phyloP scores from a whole-genome alignment of 1,140 invertebrate genomes.

The Popillia japonica region DNA sequence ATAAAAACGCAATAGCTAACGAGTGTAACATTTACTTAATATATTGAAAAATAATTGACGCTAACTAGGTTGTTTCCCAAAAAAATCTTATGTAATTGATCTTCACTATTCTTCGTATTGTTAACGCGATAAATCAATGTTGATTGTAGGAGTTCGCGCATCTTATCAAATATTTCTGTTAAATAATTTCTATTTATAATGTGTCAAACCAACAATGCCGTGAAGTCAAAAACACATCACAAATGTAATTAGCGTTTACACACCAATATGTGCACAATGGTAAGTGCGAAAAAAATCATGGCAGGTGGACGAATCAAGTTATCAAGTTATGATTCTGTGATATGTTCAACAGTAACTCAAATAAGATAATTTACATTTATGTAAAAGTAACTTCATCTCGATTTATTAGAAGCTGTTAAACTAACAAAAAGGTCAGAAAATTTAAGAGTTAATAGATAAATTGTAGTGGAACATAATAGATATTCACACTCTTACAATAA shows the following conservation, averaged over 20 bases:
- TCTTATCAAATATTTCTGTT: constrained; percentile 30
- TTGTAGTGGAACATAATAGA: too few relatives aligned
- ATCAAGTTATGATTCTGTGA: background rate
- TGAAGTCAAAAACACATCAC: constrained; percentile 22
- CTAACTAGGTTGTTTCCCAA: constrained; percentile 24
- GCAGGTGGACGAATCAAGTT: constrained; percentile 13
- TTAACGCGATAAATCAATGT: constrained; percentile 19
- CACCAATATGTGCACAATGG: constrained; percentile 12
- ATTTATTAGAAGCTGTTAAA: too few relatives aligned
- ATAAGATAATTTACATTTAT: too few relatives aligned
- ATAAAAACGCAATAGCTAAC: constrained; percentile 20
- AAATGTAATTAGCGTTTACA: constrained; percentile 9
- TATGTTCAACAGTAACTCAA: too few relatives aligned
- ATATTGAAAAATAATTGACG: constrained; percentile 14
- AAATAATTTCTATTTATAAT: constrained; percentile 34
- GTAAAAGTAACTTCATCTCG: too few relatives aligned
- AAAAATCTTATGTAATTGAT: constrained; percentile 35
- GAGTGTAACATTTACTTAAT: constrained; percentile 11
- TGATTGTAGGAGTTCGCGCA: constrained; percentile 19
- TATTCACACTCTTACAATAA: too few relatives aligned
- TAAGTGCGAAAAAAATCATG: constrained; percentile 25
- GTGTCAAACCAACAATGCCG: constrained; percentile 25
- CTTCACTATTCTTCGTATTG: constrained; percentile 29
- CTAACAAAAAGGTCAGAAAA: too few relatives aligned
- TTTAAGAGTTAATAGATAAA: too few relatives aligned